These are phyloP conservation scores for Athene cunicularia DNA, from an alignment of 2,113 vertebrate species.

Conservation along the genomic window DNA sequence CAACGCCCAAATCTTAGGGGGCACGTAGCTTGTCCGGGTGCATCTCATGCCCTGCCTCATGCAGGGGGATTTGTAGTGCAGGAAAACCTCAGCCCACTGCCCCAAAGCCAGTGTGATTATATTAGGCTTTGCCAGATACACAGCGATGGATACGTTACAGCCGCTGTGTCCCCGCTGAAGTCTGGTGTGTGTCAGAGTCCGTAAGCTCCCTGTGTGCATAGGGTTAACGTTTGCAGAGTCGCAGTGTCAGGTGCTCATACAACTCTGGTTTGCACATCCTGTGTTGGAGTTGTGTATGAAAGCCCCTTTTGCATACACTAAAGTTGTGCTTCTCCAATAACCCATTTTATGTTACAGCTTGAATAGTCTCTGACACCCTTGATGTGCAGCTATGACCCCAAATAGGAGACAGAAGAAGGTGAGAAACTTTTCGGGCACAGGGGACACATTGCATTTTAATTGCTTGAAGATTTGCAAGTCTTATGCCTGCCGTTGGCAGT, in stretches of 20 bases:
- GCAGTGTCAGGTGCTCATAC: not conserved
- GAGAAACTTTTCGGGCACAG: not conserved
- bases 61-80: not conserved
- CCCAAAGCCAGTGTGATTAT: not conserved
- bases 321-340: not conserved
- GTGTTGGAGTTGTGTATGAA: not conserved
- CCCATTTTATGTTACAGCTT: not conserved
- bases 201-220: not conserved
- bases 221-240: not conserved
- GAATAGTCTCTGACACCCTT: not conserved
- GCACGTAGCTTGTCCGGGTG: not conserved
- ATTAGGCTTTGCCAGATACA: not conserved
- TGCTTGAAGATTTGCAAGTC: constrained; percentile 19
- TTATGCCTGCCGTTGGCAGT: not conserved
- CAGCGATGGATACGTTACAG: not conserved
- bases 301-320: not conserved
- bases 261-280: not conserved
- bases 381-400: constrained; percentile 30
- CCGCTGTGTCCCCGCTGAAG: not conserved
- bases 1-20: not conserved
- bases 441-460: not conserved
- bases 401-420: constrained; percentile 18
- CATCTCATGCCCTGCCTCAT: not conserved
- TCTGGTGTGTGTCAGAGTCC: not conserved
- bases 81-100: not conserved